A percentile compares a stretch with the other conserved stretches of the same genome.
Evolutionary conservation across 2,888 invertebrate genomes (phyloP).

Genomic region (Halictus quadricinctus): DNA sequence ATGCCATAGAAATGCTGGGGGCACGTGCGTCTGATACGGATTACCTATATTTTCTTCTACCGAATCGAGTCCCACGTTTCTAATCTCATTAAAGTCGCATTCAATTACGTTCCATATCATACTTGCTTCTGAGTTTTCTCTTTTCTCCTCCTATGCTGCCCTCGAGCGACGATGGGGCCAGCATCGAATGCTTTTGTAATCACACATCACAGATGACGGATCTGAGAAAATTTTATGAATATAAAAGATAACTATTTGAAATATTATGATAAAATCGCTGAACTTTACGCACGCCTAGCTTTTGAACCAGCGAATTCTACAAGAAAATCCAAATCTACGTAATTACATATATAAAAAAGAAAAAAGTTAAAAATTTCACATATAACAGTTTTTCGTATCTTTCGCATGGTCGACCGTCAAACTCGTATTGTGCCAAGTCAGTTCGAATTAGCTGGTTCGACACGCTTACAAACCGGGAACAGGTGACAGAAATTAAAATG

Average conservation of each 20-base stretch:
- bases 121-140: conserved; percentile 20
- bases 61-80: conserved; percentile 47
- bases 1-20: conserved; percentile 47
- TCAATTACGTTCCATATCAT: conserved; percentile 50
- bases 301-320: too few relatives aligned
- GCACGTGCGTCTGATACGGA: conserved; percentile 26
- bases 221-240: too few relatives aligned
- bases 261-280: too few relatives aligned
- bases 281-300: too few relatives aligned
- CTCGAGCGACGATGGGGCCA: background rate
- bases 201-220: too few relatives aligned
- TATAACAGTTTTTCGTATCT: background rate
- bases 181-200: background rate
- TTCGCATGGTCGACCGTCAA: conserved; percentile 22
- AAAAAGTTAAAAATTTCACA: too few relatives aligned
- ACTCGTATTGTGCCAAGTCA: conserved; percentile 22
- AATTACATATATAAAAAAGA: too few relatives aligned
- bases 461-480: conserved; percentile 31
- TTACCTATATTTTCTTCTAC: conserved; percentile 41
- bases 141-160: background rate
- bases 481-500: conserved; percentile 33
- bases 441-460: conserved; percentile 11
- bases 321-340: too few relatives aligned
- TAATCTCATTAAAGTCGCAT: conserved; percentile 49
- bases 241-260: too few relatives aligned